Evolutionary conservation across 2,888 invertebrate species (phyloP).

Genomic region (Lasius platythorax): DNA sequence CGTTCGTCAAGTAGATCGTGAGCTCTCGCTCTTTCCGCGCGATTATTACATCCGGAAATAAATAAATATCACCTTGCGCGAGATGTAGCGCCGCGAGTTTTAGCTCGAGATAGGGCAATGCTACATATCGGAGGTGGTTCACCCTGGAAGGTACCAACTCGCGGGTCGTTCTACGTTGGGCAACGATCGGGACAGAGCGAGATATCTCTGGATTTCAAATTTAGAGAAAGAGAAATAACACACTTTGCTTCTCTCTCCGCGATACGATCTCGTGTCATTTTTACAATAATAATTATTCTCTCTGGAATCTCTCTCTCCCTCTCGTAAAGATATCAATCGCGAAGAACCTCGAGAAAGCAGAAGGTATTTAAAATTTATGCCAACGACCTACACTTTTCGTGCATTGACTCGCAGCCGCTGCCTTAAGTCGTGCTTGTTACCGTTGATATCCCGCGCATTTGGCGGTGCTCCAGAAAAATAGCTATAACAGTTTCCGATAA

Average conservation of each 20-base stretch:
- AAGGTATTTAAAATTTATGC: constrained; percentile 74
- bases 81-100: constrained; percentile 54
- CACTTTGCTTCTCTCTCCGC: no score
- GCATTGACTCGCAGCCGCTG: constrained; percentile 73
- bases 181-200: neutral
- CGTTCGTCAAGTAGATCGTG: neutral
- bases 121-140: constrained; percentile 73
- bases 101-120: constrained; percentile 62
- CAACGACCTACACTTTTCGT: constrained; percentile 72
- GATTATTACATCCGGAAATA: no score
- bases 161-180: constrained; percentile 49
- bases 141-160: constrained; percentile 76
- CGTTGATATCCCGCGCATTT: constrained; percentile 76
- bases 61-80: no score
- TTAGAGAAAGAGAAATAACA: neutral
- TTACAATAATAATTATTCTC: neutral
- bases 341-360: neutral
- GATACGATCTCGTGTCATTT: neutral
- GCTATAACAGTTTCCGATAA: constrained; percentile 73
- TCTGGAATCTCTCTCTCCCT: neutral
- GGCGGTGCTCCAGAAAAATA: constrained; percentile 77
- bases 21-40: no score
- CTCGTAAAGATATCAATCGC: neutral
- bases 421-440: constrained; percentile 20
- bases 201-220: neutral